phyloP scores from a whole-genome alignment of 2,113 vertebrate species.

The Tenebrosternarchus preto region DNA sequence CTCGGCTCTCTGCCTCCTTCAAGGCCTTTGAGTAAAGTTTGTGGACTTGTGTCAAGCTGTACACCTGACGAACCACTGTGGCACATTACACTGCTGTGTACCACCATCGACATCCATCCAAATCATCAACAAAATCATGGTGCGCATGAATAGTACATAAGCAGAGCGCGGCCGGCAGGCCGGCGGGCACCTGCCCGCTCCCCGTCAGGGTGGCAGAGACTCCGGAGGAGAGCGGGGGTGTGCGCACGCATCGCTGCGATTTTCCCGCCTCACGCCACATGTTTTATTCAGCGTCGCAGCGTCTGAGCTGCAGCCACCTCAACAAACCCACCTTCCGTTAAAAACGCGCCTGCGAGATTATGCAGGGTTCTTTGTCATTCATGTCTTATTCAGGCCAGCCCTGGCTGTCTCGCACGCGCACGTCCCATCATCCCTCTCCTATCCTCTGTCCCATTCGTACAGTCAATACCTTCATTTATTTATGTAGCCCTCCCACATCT shows the following conservation, averaged over 20 bases:
- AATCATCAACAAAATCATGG: constrained; percentile 44
- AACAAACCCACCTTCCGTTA: constrained; percentile 5
- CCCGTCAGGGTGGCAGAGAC: background rate
- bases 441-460: constrained; percentile 37
- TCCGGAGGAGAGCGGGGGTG: constrained; percentile 12
- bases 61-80: background rate
- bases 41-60: background rate
- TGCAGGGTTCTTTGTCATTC: constrained; percentile 56
- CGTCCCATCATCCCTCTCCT: constrained; percentile 45
- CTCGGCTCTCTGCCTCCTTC: background rate
- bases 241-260: constrained; percentile 1
- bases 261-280: constrained; percentile 39
- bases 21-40: constrained; percentile 18
- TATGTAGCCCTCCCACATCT: constrained; percentile 49
- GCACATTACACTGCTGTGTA: background rate
- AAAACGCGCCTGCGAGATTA: constrained; percentile 45
- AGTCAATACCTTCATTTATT: constrained; percentile 51
- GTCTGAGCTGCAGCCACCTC: constrained; percentile 15
- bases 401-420: constrained; percentile 38
- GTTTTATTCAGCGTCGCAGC: constrained; percentile 53
- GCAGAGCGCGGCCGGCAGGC: constrained; percentile 8
- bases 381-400: constrained; percentile 62
- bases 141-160: constrained; percentile 48
- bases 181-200: constrained; percentile 17
- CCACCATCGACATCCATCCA: constrained; percentile 33